phyloP scores from a whole-genome alignment of 2,797 vertebrate species.

The Coracias cyanogaster region DNA sequence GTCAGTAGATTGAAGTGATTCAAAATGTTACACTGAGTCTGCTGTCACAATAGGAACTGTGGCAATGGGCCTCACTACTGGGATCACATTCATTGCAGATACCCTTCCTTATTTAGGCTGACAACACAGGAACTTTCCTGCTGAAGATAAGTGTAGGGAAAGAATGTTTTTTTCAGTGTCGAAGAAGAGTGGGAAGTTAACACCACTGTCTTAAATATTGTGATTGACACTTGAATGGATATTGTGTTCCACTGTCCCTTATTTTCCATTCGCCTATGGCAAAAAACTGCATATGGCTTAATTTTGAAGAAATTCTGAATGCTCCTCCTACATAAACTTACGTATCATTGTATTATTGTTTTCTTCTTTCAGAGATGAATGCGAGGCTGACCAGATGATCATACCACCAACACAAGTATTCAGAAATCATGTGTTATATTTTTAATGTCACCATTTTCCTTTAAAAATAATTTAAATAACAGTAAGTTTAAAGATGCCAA shows the following conservation, averaged over 20 bases:
- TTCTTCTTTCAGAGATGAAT: neutral
- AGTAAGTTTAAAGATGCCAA: neutral
- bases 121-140: neutral
- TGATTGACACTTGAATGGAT: neutral
- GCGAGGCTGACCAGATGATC: neutral
- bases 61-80: neutral
- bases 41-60: neutral
- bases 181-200: neutral
- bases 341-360: neutral
- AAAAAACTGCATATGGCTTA: neutral
- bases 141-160: neutral
- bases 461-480: neutral
- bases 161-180: neutral
- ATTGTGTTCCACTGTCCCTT: neutral
- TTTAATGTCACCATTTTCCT: neutral
- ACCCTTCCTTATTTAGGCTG: neutral
- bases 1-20: neutral
- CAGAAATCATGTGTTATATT: neutral
- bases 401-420: neutral
- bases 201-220: neutral
- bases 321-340: rapidly evolving
- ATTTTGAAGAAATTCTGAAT: neutral
- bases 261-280: neutral
- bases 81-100: neutral
- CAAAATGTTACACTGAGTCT: neutral